A percentile compares a stretch with the other conserved stretches of the same genome.
phyloP scores from a whole-genome alignment of 1,140 invertebrate species.

The Cydia amplana region DNA sequence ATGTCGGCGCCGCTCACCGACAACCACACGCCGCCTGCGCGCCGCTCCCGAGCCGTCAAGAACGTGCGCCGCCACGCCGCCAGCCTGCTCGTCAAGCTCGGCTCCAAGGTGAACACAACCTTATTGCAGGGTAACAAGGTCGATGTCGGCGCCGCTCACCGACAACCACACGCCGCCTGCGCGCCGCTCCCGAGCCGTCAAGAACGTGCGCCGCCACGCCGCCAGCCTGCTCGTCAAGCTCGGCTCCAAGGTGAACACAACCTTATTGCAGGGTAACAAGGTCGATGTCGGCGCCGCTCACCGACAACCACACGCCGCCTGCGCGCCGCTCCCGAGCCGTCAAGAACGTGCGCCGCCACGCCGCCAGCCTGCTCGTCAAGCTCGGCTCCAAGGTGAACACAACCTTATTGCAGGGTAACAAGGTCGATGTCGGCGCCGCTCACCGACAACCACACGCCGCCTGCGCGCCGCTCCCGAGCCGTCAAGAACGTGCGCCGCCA shows the following conservation, averaged over 20 bases:
- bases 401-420: no score
- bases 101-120: slow-evolving; percentile 74
- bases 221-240: slow-evolving; percentile 94
- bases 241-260: slow-evolving; percentile 78
- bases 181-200: slow-evolving; percentile 86
- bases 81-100: slow-evolving; percentile 93
- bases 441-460: no score
- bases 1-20: slow-evolving; percentile 49
- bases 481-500: no score
- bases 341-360: no score
- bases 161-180: slow-evolving; percentile 80
- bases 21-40: slow-evolving; percentile 80
- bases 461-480: no score
- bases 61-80: slow-evolving; percentile 93
- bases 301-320: no score
- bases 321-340: no score
- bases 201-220: slow-evolving; percentile 92
- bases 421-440: no score
- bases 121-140: background rate
- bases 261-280: background rate
- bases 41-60: slow-evolving; percentile 87
- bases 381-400: no score
- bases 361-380: no score
- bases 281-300: no score
- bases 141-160: background rate